Percentiles rank a stretch among this genome's conserved stretches.
These are phyloP conservation scores for Triops cancriformis DNA, from an alignment of 1,140 invertebrate species.

Conservation along the genomic window DNA sequence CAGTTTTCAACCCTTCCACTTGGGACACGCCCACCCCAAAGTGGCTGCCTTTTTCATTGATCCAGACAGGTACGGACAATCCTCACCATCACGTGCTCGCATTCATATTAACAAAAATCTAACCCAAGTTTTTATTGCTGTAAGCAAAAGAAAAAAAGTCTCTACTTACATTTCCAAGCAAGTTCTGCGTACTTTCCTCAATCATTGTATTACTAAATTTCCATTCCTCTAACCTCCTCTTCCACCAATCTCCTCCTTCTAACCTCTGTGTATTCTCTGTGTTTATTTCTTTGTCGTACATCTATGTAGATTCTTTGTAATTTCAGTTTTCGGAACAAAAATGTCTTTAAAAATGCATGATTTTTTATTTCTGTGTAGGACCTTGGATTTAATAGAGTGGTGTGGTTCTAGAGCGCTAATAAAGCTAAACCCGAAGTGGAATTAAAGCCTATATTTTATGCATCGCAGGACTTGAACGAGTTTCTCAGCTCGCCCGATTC, in stretches of 20 bases:
- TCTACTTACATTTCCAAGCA: neutral
- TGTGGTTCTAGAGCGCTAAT: neutral
- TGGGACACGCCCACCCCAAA: neutral
- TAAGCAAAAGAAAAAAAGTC: neutral
- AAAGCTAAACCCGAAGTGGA: neutral
- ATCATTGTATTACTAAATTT: too few relatives aligned
- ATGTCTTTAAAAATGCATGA: neutral
- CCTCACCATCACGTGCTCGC: neutral
- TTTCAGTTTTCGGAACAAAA: neutral
- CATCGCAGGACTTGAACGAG: conserved; percentile 4
- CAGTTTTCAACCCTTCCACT: neutral
- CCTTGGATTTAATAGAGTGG: neutral
- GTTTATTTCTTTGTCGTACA: neutral
- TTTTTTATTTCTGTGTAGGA: neutral
- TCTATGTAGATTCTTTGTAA: neutral
- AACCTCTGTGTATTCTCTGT: neutral
- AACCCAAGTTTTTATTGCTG: neutral
- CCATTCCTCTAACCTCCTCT: neutral
- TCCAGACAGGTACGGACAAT: neutral
- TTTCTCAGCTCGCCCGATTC: neutral
- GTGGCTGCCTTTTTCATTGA: neutral
- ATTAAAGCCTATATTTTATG: neutral
- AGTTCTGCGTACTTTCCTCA: neutral
- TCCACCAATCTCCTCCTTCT: neutral
- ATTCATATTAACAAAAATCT: neutral